Evolutionary conservation across 1,140 invertebrate genomes (phyloP).

Genomic region (Harlomillsia oculata): DNA sequence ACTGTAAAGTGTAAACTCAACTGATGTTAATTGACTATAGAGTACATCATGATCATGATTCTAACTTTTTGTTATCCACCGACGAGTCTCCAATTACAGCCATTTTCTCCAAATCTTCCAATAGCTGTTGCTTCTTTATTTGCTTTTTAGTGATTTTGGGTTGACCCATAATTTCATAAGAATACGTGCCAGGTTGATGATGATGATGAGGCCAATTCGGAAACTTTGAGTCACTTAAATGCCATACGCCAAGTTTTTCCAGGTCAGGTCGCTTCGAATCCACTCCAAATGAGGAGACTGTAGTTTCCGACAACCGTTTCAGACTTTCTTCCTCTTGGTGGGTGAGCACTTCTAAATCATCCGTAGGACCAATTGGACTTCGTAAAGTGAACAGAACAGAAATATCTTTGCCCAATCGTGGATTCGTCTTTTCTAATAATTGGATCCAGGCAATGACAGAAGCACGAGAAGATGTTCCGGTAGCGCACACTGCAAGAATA

Average conservation of each 20-base stretch:
- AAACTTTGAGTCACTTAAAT: slow-evolving; percentile 26
- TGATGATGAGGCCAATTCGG: slow-evolving; percentile 33
- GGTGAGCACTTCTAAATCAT: slow-evolving; percentile 22
- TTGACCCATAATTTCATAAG: no score
- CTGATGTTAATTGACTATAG: no score
- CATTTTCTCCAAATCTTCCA: no score
- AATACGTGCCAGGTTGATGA: no score
- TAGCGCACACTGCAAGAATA: slow-evolving; percentile 74
- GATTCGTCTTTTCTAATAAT: slow-evolving; percentile 68
- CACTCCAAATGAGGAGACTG: slow-evolving; percentile 8
- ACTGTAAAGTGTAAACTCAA: no score
- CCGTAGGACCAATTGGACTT: slow-evolving; percentile 40
- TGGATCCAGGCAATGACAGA: slow-evolving; percentile 87
- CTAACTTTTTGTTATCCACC: no score
- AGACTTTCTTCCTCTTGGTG: neutral
- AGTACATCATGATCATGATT: no score
- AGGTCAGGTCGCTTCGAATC: slow-evolving; percentile 25
- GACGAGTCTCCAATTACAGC: no score
- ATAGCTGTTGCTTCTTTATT: no score
- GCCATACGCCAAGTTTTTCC: slow-evolving; percentile 25
- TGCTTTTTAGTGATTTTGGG: no score
- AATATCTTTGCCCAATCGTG: slow-evolving; percentile 53
- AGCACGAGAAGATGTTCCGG: slow-evolving; percentile 79
- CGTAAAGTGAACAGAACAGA: slow-evolving; percentile 68
- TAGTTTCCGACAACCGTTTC: neutral